Conservation (phyloP, 2,113 vertebrate species). For the Cranoglanis bouderius region DNA sequence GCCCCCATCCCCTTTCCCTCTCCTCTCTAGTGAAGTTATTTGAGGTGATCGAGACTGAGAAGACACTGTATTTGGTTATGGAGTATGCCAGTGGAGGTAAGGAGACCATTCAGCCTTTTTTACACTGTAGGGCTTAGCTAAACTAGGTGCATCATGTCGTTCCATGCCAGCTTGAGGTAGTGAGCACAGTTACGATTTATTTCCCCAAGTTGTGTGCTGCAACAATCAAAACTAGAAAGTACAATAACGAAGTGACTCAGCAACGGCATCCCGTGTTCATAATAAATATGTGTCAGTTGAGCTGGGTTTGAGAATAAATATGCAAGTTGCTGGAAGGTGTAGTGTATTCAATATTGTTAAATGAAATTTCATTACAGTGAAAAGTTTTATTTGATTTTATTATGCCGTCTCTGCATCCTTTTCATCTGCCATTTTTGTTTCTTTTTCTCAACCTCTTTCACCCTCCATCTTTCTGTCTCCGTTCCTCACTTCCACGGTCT, state of each 20-base stretch:
- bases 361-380: not conserved
- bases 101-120: slow-evolving; percentile 39
- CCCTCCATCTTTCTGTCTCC: not conserved
- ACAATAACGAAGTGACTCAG: not conserved
- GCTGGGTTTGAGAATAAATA: not conserved
- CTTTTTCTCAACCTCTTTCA: not conserved
- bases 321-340: not conserved
- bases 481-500: slow-evolving; percentile 22
- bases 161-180: not conserved
- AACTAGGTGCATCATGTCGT: not conserved
- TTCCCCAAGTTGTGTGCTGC: not conserved
- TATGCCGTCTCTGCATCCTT: not conserved
- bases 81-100: slow-evolving; percentile 92
- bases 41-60: slow-evolving; percentile 94
- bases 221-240: not conserved
- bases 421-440: not conserved
- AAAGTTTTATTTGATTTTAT: not conserved
- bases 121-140: too few species aligned
- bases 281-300: not conserved
- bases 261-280: not conserved
- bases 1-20: not conserved
- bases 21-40: slow-evolving; percentile 87
- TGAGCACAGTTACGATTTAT: not conserved
- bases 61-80: slow-evolving; percentile 93
- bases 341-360: not conserved